Percentiles rank a stretch among this genome's conserved stretches.
phyloP scores from a whole-genome alignment of 2,113 vertebrate species.

The Fukomys damarensis region DNA sequence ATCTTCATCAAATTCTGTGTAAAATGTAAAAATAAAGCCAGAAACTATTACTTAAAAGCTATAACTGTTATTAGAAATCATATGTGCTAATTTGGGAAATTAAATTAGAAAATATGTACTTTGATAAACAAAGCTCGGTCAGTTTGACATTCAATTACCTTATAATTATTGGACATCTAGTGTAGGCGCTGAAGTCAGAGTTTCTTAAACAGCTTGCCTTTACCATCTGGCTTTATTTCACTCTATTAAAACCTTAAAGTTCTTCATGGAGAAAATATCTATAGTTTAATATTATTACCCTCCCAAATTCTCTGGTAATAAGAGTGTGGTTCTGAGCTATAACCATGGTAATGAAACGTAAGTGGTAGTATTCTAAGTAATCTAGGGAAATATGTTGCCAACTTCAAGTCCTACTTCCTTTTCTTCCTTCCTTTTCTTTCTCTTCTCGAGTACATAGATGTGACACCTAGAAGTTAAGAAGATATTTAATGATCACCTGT shows the following conservation, averaged over 20 bases:
- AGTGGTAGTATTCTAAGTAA: not conserved
- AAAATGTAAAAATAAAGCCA: not conserved
- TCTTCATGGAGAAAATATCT: not conserved
- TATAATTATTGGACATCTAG: not conserved
- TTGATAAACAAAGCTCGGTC: not conserved
- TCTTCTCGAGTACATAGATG: not conserved
- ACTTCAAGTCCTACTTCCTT: not conserved
- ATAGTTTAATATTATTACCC: not conserved
- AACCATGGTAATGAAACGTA: not conserved
- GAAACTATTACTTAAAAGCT: not conserved
- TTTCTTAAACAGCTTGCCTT: not conserved
- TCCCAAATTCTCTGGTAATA: not conserved
- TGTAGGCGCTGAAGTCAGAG: not conserved
- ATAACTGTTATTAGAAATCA: not conserved
- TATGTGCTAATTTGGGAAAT: not conserved
- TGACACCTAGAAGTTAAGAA: not conserved
- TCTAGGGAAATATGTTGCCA: not conserved
- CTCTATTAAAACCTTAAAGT: not conserved
- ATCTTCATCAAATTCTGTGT: not conserved
- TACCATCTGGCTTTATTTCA: not conserved
- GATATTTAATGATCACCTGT: not conserved
- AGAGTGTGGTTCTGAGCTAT: not conserved
- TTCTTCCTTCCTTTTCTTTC: not conserved
- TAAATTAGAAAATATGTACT: not conserved
- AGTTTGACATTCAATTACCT: not conserved